Evolutionary conservation across 2,113 vertebrate species (phyloP).

Genomic region (Zootoca vivipara): DNA sequence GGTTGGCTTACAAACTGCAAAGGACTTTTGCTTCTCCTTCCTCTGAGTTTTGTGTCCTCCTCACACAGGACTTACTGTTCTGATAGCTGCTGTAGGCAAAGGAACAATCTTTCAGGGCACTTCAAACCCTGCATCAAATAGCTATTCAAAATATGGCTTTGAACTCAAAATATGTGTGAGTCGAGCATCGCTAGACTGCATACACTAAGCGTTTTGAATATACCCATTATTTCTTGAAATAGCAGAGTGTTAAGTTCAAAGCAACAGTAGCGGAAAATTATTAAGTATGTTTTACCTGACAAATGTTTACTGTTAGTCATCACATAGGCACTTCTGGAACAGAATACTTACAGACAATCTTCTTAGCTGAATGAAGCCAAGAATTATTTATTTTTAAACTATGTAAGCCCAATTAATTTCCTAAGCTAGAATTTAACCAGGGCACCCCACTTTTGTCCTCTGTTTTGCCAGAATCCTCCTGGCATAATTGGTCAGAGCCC

Average conservation of each 20-base stretch:
- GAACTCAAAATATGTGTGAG: background rate
- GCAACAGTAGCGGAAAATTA: background rate
- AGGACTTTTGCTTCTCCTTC: background rate
- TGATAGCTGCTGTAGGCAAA: background rate
- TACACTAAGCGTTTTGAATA: background rate
- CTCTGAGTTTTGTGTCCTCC: background rate
- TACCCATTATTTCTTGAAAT: background rate
- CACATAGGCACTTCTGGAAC: background rate
- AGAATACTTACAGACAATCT: background rate
- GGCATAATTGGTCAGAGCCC: background rate
- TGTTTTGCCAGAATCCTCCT: background rate
- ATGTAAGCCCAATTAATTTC: background rate
- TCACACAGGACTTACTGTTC: background rate
- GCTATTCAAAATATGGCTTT: background rate
- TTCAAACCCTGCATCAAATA: background rate
- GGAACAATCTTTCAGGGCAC: background rate
- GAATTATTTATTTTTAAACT: background rate
- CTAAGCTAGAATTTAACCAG: background rate
- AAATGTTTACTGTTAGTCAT: background rate
- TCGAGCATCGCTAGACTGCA: background rate
- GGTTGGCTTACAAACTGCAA: background rate
- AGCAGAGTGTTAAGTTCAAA: background rate
- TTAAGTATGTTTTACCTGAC: background rate
- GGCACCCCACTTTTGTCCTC: background rate
- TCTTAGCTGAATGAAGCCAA: background rate